Conservation (phyloP, 1,140 invertebrate genomes). For the Temnothorax nylanderi region DNA sequence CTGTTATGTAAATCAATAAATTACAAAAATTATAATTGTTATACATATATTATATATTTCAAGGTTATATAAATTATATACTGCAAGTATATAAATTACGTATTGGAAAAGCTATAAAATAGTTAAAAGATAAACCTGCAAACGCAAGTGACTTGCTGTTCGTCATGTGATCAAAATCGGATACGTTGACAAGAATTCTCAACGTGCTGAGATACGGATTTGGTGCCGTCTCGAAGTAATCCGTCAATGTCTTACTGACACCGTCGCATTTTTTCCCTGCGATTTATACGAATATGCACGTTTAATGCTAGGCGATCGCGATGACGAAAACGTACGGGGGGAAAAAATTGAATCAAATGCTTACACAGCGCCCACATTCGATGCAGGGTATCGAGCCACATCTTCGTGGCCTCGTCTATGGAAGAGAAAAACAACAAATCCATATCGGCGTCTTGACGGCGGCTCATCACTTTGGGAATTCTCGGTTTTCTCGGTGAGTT, state of each 20-base stretch:
- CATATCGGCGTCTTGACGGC: not conserved
- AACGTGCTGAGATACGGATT: slow-evolving; percentile 87
- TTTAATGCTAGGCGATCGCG: slow-evolving; percentile 20
- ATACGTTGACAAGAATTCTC: slow-evolving; percentile 86
- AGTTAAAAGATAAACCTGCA: slow-evolving; percentile 79
- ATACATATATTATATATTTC: not conserved
- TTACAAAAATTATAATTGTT: not conserved
- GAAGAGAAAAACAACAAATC: slow-evolving; percentile 65
- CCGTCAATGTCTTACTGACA: slow-evolving; percentile 84
- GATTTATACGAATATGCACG: slow-evolving; percentile 52
- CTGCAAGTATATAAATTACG: not conserved
- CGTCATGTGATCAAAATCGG: slow-evolving; percentile 87
- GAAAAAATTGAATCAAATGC: slow-evolving; percentile 26
- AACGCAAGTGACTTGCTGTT: slow-evolving; percentile 85
- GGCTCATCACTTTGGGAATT: not conserved
- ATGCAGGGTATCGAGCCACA: slow-evolving; percentile 78
- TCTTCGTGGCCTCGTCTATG: slow-evolving; percentile 78
- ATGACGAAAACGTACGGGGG: not conserved
- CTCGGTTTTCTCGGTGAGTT: not conserved
- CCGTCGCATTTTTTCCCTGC: slow-evolving; percentile 86
- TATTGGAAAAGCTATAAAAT: not conserved
- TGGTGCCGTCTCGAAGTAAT: slow-evolving; percentile 84
- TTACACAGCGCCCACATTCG: slow-evolving; percentile 80
- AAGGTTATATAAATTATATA: not conserved
- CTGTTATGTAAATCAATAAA: not conserved